Base-by-base conservation (phyloP, 1,140 invertebrate genomes). In the Mya arenaria region DNA sequence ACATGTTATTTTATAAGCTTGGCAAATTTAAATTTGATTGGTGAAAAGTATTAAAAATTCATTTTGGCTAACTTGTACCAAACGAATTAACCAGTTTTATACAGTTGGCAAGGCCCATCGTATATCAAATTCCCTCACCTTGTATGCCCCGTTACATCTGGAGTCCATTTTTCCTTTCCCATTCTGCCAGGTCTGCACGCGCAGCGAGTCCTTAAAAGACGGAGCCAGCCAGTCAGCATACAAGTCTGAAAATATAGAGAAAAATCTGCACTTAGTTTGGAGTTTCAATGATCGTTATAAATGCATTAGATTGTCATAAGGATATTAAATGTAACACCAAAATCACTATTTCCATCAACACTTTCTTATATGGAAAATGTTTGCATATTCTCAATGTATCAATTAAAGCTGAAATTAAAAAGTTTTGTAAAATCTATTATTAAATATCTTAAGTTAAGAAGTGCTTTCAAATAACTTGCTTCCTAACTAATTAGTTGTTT, bases 111-210 rank as follows among this genome's bases (percentile, higher is more conserved):
- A 23, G 10, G 28, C 8, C 10, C 10, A n/a, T 60, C 8, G 23
- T 13, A 66, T 66, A 66, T 32, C 25, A 15, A 66, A 66, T 8
- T 52, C 30, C 10, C 77, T 60, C 19, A 93, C 89, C 65, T 89
- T 88, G 78, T 89, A 92, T 25, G n/a, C n/a, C 4, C 80, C 63
- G 5, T 86, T 78, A 71, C 93, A 93, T 83, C 92, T 89, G 0
- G 92, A 91, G 10, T 81, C 83, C 62, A 92, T 39, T 10, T 94
- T 95, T 0, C 95, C 95, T 6, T 83, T 85, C 34, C 97, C 97
- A 92, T 98, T 97, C 8, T 95, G 94, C 98, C 98, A 99, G 0
- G 97, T 96, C 93, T 99, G 97, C 4, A 96, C 95, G 1, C 95
- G 94, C 3, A 99, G 93, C 89, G 95, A 94, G 0, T 94, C 94